Base-by-base conservation (phyloP, 2,888 invertebrate genomes). In the Cheilosia pagana region DNA sequence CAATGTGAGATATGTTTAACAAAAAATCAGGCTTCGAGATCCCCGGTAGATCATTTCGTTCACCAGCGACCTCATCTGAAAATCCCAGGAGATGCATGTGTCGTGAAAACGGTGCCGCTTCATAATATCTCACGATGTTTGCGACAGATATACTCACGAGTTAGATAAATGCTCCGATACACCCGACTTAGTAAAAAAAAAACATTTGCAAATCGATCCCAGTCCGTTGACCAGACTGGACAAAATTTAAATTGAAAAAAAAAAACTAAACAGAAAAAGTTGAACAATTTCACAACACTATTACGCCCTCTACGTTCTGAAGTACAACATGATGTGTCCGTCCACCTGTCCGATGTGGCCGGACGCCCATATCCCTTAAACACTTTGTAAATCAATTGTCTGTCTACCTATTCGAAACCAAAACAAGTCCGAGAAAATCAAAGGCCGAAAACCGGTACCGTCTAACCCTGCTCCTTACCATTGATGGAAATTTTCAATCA, bases 331-430 rank as follows among this genome's bases (percentile, higher is more conserved):
- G 39, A 48, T 50, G 25, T 50, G 5, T 8, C 10, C 1, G 48
- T 21, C 55, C 74, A 55, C 4, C 16, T 55, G 39, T 35, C 45
- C 31, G 14, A 68, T 43, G 7, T 19, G 31, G 12, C 16, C n/a
- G 4, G 31, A 21, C 8, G 16, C 5, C 21, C 53, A 52, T 35
- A 19, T 55, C 55, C 65, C 74, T 53, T 53, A 62, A 70, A 70
- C 68, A 77, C 77, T 77, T 70, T 60, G 55, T 62, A 77, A 77
- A 77, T 77, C 68, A 77, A 77, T 77, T 77, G 68, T 77, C 60
- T 70, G 60, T 16, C 68, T 12, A 53, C 14, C 62, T 23, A 72
- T 72, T 53, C 53, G 31, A 62, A 35, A 16, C n/a, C 23, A 45
- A 7, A 16, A 50, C 35, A 35, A 50, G 31, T 67, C 43, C 28